A percentile compares a stretch with the other conserved stretches of the same genome.
phyloP scores from a whole-genome alignment of 37 sponge, comb jelly and placozoan species.

The Tethya wilhelma region DNA sequence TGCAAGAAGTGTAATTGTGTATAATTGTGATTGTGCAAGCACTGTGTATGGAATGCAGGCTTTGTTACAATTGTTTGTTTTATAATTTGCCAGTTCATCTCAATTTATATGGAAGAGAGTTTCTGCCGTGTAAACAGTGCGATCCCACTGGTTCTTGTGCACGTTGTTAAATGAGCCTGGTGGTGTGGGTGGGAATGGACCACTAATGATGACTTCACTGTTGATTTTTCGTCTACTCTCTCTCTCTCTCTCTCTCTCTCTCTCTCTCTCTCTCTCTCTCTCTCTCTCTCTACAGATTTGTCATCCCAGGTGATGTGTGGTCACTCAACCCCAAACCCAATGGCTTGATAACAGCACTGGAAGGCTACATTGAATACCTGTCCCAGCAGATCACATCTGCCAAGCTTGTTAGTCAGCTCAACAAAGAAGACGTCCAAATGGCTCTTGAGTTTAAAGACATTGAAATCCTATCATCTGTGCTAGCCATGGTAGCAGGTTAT shows the following conservation, averaged over 20 bases:
- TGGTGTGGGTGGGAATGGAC: too few species aligned
- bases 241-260: conserved; percentile 54
- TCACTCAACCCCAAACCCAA: conserved; percentile 1
- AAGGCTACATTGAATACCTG: background rate
- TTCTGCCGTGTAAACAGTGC: too few species aligned
- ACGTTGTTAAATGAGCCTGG: too few species aligned
- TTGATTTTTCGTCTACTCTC: too few species aligned
- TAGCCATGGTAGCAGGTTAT: conserved; percentile 26
- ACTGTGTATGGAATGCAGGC: too few species aligned
- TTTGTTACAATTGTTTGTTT: too few species aligned
- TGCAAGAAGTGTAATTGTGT: too few species aligned
- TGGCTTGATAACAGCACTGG: conserved; percentile 19
- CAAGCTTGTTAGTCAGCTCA: background rate
- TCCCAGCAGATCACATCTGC: background rate
- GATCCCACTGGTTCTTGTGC: too few species aligned
- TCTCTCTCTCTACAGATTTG: conserved; percentile 64
- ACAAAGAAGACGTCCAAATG: background rate
- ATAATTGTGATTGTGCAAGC: too few species aligned
- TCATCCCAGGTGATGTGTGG: conserved; percentile 36
- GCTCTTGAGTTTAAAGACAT: background rate
- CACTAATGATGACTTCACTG: too few species aligned
- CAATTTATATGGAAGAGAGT: too few species aligned
- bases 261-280: conserved; percentile 63
- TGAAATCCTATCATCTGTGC: background rate
- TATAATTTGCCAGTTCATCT: too few species aligned